Base-by-base conservation (phyloP, 2,888 invertebrate genomes). In the Pristionchus mayeri region DNA sequence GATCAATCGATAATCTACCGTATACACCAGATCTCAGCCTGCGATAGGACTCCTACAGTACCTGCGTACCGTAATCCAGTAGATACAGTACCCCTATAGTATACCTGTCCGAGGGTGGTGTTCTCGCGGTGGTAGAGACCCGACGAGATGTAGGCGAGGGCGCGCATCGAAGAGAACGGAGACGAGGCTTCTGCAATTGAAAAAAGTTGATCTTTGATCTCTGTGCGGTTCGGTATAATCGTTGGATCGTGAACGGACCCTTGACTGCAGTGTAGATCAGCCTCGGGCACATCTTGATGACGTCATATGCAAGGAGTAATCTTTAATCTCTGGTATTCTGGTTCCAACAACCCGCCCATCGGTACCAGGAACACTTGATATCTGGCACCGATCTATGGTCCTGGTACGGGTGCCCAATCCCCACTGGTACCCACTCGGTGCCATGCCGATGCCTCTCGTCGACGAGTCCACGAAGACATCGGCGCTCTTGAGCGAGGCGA, bases 71-170 rank as follows among this genome's bases (percentile, higher is more conserved):
- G 54, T 2, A 21, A 44, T 30, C 44, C n/a, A n/a, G n/a, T n/a
- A 9, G 21, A 9, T 40, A 40, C 44, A 18, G 50, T 52, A 50
- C 30, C 50, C 30, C n/a, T 40, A 40, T 40, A n/a, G 40, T 13
- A 13, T 34, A 82, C 71, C 83, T 83, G 83, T 3, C 83, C 83
- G 40, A 37, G 34, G 21, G 24, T 67, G 54, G 57, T 52, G 52
- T 83, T 83, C 54, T 83, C 83, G 4, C 83, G 21, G 3, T 40
- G 37, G 54, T 52, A 83, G 9, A 83, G 83, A n/a, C 50, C 83
- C 9, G n/a, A 44, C 11, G 34, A 48, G 34, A 83, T 83, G 37
- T 52, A n/a, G 40, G 67, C 71, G 24, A 83, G 67, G 2, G 52
- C 52, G 18, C 71, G 34, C 83, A 71, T 27, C 2, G 71, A 40